Evolutionary conservation across 2,888 invertebrate species (phyloP).

Genomic region (Macrosiphum euphorbiae): DNA sequence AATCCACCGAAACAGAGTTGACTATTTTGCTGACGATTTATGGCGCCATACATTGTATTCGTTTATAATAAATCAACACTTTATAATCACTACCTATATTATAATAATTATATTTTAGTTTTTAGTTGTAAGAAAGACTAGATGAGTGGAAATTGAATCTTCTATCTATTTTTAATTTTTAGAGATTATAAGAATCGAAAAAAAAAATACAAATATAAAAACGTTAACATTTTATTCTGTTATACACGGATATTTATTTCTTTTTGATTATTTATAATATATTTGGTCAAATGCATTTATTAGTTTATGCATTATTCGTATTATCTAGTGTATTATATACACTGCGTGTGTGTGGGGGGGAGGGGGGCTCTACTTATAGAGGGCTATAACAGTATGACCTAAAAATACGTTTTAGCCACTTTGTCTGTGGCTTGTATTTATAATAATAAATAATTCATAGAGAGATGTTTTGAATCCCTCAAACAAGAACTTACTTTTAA

Average conservation of each 20-base stretch:
- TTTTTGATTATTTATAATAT: too few species aligned
- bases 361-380: too few species aligned
- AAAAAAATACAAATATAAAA: too few species aligned
- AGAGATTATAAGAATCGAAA: too few species aligned
- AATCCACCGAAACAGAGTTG: not conserved
- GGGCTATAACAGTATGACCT: too few species aligned
- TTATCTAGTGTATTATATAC: not conserved
- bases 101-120: not conserved
- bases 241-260: too few species aligned
- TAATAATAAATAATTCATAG: not conserved
- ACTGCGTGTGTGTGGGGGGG: too few species aligned
- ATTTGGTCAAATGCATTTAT: too few species aligned
- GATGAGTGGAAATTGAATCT: not conserved
- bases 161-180: not conserved
- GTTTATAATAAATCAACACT: not conserved
- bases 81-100: not conserved
- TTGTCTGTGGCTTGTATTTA: not conserved
- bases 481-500: not conserved
- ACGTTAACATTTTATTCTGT: too few species aligned
- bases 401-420: not conserved
- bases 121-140: not conserved
- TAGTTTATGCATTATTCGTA: not conserved
- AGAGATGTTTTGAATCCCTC: not conserved
- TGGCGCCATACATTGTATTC: not conserved
- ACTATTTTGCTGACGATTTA: not conserved